Conservation (phyloP, 2,113 vertebrate species). For the Globicephala melas region DNA sequence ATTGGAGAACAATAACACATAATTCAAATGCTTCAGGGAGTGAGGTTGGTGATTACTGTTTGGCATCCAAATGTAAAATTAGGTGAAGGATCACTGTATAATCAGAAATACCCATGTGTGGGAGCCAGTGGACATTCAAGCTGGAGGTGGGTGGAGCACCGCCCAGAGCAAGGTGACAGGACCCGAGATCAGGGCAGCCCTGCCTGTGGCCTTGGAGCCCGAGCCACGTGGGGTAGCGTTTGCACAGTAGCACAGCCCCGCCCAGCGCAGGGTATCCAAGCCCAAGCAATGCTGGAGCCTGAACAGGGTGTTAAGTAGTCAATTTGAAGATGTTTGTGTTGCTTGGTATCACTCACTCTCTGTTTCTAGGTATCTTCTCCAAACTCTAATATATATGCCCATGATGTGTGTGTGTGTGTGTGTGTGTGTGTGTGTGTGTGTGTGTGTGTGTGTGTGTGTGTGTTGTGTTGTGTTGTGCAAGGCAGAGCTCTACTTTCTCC, state of each 20-base stretch:
- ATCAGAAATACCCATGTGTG: not conserved
- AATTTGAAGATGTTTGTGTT: not conserved
- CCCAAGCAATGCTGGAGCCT: not conserved
- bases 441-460: too few species aligned
- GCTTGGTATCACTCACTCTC: not conserved
- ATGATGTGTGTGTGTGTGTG: not conserved
- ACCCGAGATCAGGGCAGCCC: too few species aligned
- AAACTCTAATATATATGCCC: not conserved
- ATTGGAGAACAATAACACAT: not conserved
- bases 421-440: not conserved
- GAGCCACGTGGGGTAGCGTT: fast-evolving
- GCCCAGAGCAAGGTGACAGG: not conserved
- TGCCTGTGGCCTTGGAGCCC: not conserved
- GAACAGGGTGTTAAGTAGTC: not conserved
- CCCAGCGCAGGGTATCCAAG: fast-evolving
- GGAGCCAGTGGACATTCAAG: not conserved
- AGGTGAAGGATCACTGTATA: not conserved
- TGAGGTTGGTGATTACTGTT: not conserved
- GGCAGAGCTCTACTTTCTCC: not conserved
- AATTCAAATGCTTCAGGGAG: not conserved
- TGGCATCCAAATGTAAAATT: not conserved
- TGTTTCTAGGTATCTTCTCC: not conserved
- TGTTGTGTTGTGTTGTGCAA: too few species aligned
- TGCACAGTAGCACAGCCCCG: not conserved
- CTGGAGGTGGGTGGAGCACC: fast-evolving